A percentile compares a stretch with the other conserved stretches of the same genome.
Evolutionary conservation across 2,797 vertebrate species (phyloP).

Genomic region (Erethizon dorsatum): DNA sequence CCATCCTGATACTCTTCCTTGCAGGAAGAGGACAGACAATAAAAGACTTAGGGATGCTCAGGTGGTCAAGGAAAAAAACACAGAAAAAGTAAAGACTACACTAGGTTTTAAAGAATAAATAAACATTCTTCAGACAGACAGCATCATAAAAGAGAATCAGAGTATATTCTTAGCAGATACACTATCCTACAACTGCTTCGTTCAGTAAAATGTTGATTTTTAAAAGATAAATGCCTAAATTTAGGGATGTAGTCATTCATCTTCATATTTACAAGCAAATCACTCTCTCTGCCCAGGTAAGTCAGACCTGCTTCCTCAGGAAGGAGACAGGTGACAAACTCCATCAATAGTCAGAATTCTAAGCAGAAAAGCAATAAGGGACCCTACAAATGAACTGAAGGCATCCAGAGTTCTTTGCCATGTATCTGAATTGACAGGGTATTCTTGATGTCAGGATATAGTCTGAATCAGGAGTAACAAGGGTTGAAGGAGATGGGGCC

Average conservation of each 20-base stretch:
- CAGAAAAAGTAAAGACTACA: too few relatives aligned
- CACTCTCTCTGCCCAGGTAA: not conserved
- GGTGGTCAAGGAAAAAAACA: too few relatives aligned
- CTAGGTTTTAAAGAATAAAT: too few relatives aligned
- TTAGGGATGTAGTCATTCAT: not conserved
- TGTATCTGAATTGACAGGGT: not conserved
- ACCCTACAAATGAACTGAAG: not conserved
- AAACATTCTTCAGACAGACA: too few relatives aligned
- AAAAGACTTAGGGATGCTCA: too few relatives aligned
- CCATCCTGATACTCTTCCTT: too few relatives aligned
- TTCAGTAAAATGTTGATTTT: not conserved
- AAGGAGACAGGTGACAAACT: not conserved
- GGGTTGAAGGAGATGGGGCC: not conserved
- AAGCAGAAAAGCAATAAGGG: not conserved
- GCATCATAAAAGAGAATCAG: too few relatives aligned
- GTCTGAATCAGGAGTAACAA: accelerated
- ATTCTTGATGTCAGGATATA: not conserved
- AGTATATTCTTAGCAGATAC: not conserved
- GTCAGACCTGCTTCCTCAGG: not conserved
- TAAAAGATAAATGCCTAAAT: not conserved
- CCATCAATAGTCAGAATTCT: not conserved
- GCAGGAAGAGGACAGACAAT: too few relatives aligned
- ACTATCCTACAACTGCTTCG: not conserved
- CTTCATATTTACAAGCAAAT: not conserved
- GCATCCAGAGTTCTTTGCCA: not conserved